phyloP scores from a whole-genome alignment of 1,140 invertebrate species.

The Samia ricini region DNA sequence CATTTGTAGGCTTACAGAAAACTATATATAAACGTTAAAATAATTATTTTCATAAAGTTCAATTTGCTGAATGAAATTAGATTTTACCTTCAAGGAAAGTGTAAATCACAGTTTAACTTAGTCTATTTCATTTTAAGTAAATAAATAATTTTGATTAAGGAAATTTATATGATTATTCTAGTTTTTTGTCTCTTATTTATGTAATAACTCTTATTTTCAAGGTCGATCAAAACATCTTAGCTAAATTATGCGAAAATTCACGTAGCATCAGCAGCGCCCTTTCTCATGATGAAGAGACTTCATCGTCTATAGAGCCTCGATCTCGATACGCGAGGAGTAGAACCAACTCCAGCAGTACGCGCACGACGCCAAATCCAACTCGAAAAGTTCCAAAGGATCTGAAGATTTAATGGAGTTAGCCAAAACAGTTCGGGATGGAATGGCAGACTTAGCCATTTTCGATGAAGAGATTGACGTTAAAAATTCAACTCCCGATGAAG shows the following conservation, averaged over 20 bases:
- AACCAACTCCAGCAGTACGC: conserved; percentile 42
- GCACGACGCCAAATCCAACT: conserved; percentile 47
- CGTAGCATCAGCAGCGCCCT: conserved; percentile 55
- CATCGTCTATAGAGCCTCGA: conserved; percentile 51
- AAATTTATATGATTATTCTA: neutral
- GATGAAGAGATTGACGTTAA: conserved; percentile 45
- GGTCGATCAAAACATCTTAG: conserved; percentile 50
- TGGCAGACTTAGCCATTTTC: conserved; percentile 61
- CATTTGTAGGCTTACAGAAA: too few species aligned
- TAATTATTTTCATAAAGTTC: too few species aligned
- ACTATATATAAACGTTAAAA: too few species aligned
- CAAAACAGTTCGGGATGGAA: conserved; percentile 69
- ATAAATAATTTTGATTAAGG: too few species aligned
- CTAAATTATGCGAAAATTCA: conserved; percentile 60
- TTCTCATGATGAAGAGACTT: conserved; percentile 58
- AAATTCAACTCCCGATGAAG: conserved; percentile 48
- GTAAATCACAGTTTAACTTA: too few species aligned
- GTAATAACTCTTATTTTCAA: conserved; percentile 12
- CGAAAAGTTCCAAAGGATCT: conserved; percentile 50
- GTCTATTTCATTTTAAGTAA: too few species aligned
- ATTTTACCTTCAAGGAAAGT: too few species aligned
- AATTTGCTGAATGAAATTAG: too few species aligned
- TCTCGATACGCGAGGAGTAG: conserved; percentile 47
- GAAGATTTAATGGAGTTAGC: conserved; percentile 59
- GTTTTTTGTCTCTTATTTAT: neutral